Evolutionary conservation across 2,888 invertebrate genomes (phyloP), one percentile per base, ranked within the genome.

Genomic region (Macropis europaea): DNA sequence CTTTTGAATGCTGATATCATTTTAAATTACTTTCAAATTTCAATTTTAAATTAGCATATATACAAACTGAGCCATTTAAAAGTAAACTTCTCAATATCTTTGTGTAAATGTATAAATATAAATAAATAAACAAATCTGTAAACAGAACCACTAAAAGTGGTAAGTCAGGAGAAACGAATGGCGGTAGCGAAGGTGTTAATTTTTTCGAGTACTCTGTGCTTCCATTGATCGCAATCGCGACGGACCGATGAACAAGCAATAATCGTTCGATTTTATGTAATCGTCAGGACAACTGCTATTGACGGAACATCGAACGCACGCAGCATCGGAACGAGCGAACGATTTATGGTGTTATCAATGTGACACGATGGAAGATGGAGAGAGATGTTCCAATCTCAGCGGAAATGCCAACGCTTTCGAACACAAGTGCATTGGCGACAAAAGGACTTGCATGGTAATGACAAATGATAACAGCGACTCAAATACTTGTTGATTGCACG

Each of bases 271-370:
- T 50, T 61, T 17, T 28, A 19, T 50, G 17, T 9, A n/a, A 52
- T 36, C 17, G 52, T 53, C 79, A 89, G 82, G 89, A 70, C 85
- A 90, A 85, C 73, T 91, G 47, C 91, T 92, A 45, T 91, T 93
- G 3, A 93, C 92, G 87, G 93, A 93, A 78, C 96, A 96, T 90
- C 94, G 94, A 82, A 97, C 96, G 0, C 94, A 95, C 74, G 95
- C 94, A 36, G 96, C 96, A 22, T 93, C 94, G 26, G 93, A 95
- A 86, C 94, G 95, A 76, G 92, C 92, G 81, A 95, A 95, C 89
- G 95, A 96, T 87, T 91, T 96, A 57, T 95, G 94, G 93, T 97
- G 97, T 90, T 96, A 95, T 90, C 92, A 93, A 78, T 97, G 97
- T 88, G 93, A 95, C 81, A 95, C 95, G 0, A 94, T 96, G 91